Evolutionary conservation across 2,797 vertebrate genomes (phyloP), one percentile per base, ranked within the genome.

Genomic region (Pampus argenteus): DNA sequence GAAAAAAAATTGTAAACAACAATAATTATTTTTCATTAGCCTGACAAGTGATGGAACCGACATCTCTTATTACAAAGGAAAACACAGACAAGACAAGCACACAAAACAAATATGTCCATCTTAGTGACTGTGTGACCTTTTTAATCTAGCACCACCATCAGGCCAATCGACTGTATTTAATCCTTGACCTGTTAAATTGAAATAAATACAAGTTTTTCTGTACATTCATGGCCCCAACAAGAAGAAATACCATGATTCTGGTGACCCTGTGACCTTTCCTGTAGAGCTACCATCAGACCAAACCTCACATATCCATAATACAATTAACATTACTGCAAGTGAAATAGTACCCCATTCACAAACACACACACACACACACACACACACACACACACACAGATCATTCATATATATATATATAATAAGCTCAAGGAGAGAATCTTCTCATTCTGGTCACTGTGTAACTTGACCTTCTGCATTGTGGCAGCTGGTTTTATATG

Each of bases 381-480:
- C 49, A 28, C 48, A 18, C 3, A 38, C 58, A 65, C 25, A 0
- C 54, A 61, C 34, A 52, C 9, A 11, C 64, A 44, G 62, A 75
- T 49, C 38, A n/a, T n/a, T n/a, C n/a, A n/a, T n/a, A n/a, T n/a
- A n/a, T n/a, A n/a, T n/a, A n/a, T n/a, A n/a, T n/a, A n/a, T n/a
- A n/a, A n/a, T n/a, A n/a, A n/a, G 51, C 65, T 71, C 8, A 7
- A 47, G 15, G 22, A 66, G 28, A 81, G 44, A 44, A 57, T 81
- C 70, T 85, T 84, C 82, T 82, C 66, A 88, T 88, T 84, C 83
- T 68, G 60, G 70, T 82, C 79, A 83, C 71, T 76, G 48, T 20
- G 63, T 56, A 66, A 71, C 65, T 76, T 80, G 85, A 90, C 88
- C 90, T 88, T 89, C 85, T 52, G 26, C 56, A 28, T 71, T 44